A percentile compares a stretch with the other conserved stretches of the same genome.
These are phyloP conservation scores for Chironex yamaguchii DNA, from an alignment of 30 jellyfish, hydroid and myxozoan species.

Conservation along the genomic window DNA sequence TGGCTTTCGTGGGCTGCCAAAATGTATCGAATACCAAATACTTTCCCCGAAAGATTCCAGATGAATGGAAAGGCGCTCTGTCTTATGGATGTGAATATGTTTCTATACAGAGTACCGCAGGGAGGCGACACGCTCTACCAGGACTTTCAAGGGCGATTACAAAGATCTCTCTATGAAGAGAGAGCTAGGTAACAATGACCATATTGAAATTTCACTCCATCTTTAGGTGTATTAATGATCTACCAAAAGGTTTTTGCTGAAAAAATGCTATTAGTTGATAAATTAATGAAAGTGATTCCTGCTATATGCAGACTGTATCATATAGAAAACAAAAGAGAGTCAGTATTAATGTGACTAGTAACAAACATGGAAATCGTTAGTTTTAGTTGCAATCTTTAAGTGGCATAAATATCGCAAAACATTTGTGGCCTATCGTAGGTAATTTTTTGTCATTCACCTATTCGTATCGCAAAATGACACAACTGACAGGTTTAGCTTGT, in stretches of 20 bases:
- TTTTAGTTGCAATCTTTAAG: too few species aligned
- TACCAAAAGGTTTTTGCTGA: background rate
- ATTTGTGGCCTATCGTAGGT: too few species aligned
- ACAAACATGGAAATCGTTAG: too few species aligned
- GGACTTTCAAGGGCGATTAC: conserved; percentile 92
- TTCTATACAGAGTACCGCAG: conserved; percentile 91
- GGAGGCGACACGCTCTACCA: conserved; percentile 96
- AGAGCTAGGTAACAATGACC: conserved; percentile 42
- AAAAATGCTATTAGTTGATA: background rate
- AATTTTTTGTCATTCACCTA: too few species aligned
- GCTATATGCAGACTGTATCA: too few species aligned
- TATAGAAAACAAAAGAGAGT: too few species aligned
- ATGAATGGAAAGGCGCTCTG: conserved; percentile 98
- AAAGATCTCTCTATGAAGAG: conserved; percentile 86
- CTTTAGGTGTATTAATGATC: background rate
- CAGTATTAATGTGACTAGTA: too few species aligned
- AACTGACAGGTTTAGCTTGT: too few species aligned
- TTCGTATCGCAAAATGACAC: too few species aligned
- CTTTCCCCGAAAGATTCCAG: conserved; percentile 90
- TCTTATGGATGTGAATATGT: conserved; percentile 95
- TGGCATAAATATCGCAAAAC: too few species aligned
- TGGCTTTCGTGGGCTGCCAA: conserved; percentile 97
- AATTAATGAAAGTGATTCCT: background rate
- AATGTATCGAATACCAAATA: conserved; percentile 68
- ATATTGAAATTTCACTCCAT: too few species aligned